Base-by-base conservation (phyloP, 2,797 vertebrate genomes). In the Thamnophis elegans region DNA sequence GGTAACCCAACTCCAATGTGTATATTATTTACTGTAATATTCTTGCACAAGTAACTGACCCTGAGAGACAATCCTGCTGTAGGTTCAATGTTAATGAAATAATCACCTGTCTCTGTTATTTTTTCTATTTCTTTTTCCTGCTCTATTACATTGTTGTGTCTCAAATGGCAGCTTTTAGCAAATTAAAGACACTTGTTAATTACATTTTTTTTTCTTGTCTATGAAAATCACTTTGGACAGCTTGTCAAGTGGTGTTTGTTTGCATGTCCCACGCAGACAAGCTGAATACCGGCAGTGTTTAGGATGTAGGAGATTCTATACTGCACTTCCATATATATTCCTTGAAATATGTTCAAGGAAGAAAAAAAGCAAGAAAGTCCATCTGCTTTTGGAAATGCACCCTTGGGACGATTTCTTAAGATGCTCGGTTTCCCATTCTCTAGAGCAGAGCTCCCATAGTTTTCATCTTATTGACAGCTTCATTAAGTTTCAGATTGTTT, bases 1-100 rank as follows among this genome's bases (percentile, higher is more conserved):
- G 0, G 86, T 28, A 54, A 92, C 0, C 47, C 1, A 1, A 85
- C 93, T 85, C 93, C 85, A 93, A 73, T 60, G 93, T 12, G 90
- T 20, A 87, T 78, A 88, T 94, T 92, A n/a, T 2, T 93, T 90
- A 32, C 78, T 8, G 90, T 22, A n/a, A 88, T 36, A 87, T 82
- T 2, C 82, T 93, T 51, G 18, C 0, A 0, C 89, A 91, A 94
- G 89, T 0, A 78, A 56, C 0, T 3, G 1, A 60, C 58, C 58
- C 82, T 0, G 68, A 91, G 89, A 7, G 60, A 14, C 32, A 91
- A 73, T 92, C 85, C 0, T 20, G 86, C 87, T 36, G 90, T 56
- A 47, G 60, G 47, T 32, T 86, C 55, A 60, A 36, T 90, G 87
- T 87, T 89, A 53, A 91, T 91, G 89, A 14, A 16, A 16, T 88